Conservation (phyloP, 2,888 invertebrate genomes). For the Empis stercorea region DNA sequence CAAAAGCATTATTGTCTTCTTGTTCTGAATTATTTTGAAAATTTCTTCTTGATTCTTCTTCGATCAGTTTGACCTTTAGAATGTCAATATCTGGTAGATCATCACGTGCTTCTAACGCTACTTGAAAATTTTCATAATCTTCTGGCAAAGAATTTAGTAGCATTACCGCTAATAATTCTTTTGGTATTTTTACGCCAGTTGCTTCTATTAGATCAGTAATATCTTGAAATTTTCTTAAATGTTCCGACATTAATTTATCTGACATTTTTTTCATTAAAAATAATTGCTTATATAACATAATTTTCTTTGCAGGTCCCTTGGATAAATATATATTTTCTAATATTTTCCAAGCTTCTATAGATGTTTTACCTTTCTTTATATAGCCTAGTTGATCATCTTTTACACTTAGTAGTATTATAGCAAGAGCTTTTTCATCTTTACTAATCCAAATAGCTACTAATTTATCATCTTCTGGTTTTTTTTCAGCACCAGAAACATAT, state of each 20-base stretch:
- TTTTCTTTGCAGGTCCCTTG: conserved; percentile 1
- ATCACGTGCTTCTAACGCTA: conserved; percentile 1
- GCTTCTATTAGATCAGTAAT: background rate
- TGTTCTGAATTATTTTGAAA: too few species aligned
- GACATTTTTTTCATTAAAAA: conserved; percentile 1
- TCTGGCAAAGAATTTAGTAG: conserved; percentile 2
- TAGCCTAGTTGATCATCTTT: conserved; percentile 1
- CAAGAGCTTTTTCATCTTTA: conserved; percentile 3
- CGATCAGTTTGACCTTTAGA: background rate
- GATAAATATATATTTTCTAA: conserved; percentile 1
- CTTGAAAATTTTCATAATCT: conserved; percentile 1
- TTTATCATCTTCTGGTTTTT: background rate
- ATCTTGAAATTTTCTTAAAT: background rate
- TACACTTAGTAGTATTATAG: background rate
- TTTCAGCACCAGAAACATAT: too few species aligned
- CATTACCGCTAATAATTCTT: conserved; percentile 2
- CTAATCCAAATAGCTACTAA: background rate
- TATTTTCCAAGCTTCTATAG: background rate
- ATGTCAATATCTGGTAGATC: background rate
- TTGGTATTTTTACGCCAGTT: background rate
- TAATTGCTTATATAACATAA: background rate
- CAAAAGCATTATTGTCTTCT: too few species aligned
- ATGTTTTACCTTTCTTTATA: conserved; percentile 1
- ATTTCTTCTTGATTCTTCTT: background rate
- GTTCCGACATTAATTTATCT: background rate